Percentiles rank a stretch among this genome's conserved stretches.
Conservation (phyloP, 2,113 vertebrate species). For the Crocuta crocuta region DNA sequence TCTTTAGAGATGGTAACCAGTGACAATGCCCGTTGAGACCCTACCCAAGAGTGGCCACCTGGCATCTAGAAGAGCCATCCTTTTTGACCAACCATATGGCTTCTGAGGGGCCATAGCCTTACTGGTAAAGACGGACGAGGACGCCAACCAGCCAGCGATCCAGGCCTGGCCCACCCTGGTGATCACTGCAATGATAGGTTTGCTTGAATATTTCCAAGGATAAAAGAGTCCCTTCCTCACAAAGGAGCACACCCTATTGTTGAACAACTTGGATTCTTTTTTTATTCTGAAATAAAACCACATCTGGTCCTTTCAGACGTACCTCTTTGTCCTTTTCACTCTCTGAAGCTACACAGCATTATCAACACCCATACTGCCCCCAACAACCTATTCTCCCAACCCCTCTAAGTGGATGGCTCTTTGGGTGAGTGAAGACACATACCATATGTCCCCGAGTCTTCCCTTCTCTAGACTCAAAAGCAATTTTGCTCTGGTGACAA, state of each 20-base stretch:
- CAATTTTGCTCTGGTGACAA: not conserved
- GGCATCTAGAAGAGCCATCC: not conserved
- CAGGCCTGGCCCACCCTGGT: not conserved
- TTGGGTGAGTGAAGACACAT: not conserved
- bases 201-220: not conserved
- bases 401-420: not conserved
- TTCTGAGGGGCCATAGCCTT: not conserved
- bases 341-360: not conserved
- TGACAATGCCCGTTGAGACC: not conserved
- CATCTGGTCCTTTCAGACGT: not conserved
- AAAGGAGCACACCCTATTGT: not conserved
- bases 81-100: not conserved
- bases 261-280: not conserved
- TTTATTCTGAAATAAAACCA: not conserved
- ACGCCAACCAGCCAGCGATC: not conserved
- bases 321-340: not conserved
- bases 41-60: not conserved
- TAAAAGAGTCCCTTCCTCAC: not conserved
- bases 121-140: not conserved
- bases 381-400: fast-evolving
- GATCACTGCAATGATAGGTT: not conserved
- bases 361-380: not conserved
- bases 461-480: not conserved
- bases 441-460: not conserved
- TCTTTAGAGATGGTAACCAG: not conserved